A percentile compares a stretch with the other conserved stretches of the same genome.
phyloP scores from a whole-genome alignment of 2,113 vertebrate genomes.

The pig (Sus scrofa) region T2T-Sscrofa CM000813.6:125419001-125419500 shows the following conservation, averaged over 20 bases:
- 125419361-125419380: too few species aligned
- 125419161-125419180: conserved; percentile 9
- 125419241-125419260: neutral
- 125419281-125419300: neutral
- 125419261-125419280: neutral
- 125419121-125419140: neutral
- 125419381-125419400: too few species aligned
- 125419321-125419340: neutral
- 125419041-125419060: neutral
- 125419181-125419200: neutral
- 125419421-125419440: too few species aligned
- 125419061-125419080: conserved; percentile 2
- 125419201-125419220: neutral
- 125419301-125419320: neutral
- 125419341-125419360: too few species aligned
- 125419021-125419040: neutral
- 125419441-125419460: too few species aligned
- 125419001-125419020: conserved; percentile 8
- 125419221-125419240: neutral
- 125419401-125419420: too few species aligned
- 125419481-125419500: too few species aligned
- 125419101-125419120: neutral
- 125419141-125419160: neutral
- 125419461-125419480: too few species aligned
- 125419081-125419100: neutral